These are phyloP conservation scores for Euura saliciscinereae DNA, from an alignment of 1,140 invertebrate species.

Conservation along the genomic window DNA sequence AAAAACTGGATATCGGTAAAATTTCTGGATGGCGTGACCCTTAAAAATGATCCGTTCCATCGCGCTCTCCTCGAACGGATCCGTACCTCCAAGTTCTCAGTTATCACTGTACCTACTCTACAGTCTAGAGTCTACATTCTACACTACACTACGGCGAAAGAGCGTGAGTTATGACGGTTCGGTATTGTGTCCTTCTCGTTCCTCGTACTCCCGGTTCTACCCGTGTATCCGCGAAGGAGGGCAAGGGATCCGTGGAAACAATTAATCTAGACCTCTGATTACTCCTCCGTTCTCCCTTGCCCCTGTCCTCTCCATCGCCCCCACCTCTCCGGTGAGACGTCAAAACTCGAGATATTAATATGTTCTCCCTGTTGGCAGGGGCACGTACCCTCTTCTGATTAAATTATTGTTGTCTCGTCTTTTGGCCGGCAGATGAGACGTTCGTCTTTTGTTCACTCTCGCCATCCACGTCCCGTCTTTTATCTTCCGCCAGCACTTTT, in stretches of 20 bases:
- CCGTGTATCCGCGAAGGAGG: conserved; percentile 9
- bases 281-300: conserved; percentile 37
- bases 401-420: conserved; percentile 37
- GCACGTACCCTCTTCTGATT: conserved; percentile 31
- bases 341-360: conserved; percentile 62
- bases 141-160: too few species aligned
- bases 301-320: conserved; percentile 18
- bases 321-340: conserved; percentile 39
- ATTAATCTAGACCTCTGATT: conserved; percentile 60
- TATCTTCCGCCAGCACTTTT: conserved; percentile 19
- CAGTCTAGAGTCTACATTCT: too few species aligned
- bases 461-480: background rate
- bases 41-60: too few species aligned
- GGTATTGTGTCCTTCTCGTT: conserved; percentile 37
- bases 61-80: too few species aligned
- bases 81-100: too few species aligned
- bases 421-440: conserved; percentile 5
- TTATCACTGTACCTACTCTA: too few species aligned
- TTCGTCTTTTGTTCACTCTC: background rate
- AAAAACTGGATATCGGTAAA: too few species aligned
- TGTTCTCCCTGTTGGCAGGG: conserved; percentile 48
- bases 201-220: conserved; percentile 34
- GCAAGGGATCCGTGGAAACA: conserved; percentile 56
- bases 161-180: conserved; percentile 41
- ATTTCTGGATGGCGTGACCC: too few species aligned